Conservation (phyloP, 2,888 invertebrate species). For the Deilephila porcellus region DNA sequence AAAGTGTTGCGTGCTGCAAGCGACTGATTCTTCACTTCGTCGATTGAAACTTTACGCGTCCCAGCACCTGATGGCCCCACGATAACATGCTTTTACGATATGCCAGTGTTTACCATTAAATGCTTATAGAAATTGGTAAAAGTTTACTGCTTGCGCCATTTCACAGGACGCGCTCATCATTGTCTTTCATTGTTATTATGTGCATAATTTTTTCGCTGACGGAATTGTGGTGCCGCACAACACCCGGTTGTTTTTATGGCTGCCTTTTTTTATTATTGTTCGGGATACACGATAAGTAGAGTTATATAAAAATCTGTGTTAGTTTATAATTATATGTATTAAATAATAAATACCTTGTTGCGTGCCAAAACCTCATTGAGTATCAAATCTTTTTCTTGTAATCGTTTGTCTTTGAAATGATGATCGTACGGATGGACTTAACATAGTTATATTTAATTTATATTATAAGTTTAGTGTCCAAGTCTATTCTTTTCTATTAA, state of each 20-base stretch:
- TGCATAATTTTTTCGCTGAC: slow-evolving; percentile 1
- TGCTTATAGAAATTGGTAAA: slow-evolving; percentile 51
- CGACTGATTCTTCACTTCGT: slow-evolving; percentile 21
- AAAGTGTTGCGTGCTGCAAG: slow-evolving; percentile 19
- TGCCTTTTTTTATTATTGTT: background rate
- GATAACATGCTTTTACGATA: slow-evolving; percentile 29
- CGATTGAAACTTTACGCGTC: slow-evolving; percentile 30
- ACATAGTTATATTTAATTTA: background rate
- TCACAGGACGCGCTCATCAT: slow-evolving; percentile 30
- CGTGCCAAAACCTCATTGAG: too few relatives aligned
- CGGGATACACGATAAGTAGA: too few relatives aligned
- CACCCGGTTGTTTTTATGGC: background rate
- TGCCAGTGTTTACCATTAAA: slow-evolving; percentile 50
- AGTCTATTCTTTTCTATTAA: too few relatives aligned
- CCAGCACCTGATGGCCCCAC: slow-evolving; percentile 15
- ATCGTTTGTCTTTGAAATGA: too few relatives aligned
- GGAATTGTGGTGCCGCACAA: background rate
- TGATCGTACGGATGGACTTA: too few relatives aligned
- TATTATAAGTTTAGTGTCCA: background rate
- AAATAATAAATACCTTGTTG: too few relatives aligned
- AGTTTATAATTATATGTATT: too few relatives aligned
- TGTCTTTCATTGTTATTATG: slow-evolving; percentile 17
- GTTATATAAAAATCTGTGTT: too few relatives aligned
- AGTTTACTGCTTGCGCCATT: slow-evolving; percentile 45
- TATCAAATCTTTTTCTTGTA: too few relatives aligned